Percentiles rank a stretch among this genome's conserved stretches.
phyloP scores from a whole-genome alignment of 2,797 vertebrate species.

The Helicolenus hilgendorfi region DNA sequence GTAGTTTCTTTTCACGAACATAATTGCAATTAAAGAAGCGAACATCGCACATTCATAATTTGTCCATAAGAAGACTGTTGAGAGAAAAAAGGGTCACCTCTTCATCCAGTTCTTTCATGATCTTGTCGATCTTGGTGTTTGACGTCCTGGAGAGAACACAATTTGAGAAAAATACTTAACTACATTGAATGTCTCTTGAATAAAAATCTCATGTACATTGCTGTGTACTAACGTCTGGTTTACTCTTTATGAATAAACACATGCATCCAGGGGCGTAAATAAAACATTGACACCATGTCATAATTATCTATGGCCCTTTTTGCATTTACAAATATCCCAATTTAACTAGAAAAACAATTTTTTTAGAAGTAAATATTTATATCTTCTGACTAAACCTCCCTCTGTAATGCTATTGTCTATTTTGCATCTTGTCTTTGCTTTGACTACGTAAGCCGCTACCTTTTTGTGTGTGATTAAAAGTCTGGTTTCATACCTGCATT shows the following conservation, averaged over 20 bases:
- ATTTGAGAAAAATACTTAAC: not conserved
- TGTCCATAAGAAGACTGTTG: not conserved
- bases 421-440: slow-evolving; percentile 6
- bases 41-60: not conserved
- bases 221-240: not conserved
- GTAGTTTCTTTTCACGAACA: not conserved
- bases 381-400: not conserved
- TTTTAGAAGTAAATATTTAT: not conserved
- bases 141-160: slow-evolving; percentile 89
- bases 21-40: not conserved
- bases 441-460: not conserved
- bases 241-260: not conserved
- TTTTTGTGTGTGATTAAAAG: not conserved
- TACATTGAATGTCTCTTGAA: not conserved
- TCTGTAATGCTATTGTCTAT: not conserved
- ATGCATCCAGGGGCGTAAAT: not conserved
- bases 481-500: slow-evolving; percentile 93
- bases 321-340: not conserved
- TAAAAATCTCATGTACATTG: not conserved
- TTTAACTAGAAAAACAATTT: not conserved
- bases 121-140: slow-evolving; percentile 97
- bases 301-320: not conserved
- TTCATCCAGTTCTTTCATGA: slow-evolving; percentile 98
- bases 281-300: not conserved
- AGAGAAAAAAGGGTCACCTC: slow-evolving; percentile 88